These are phyloP conservation scores for Dolichallabes microphthalmus DNA, from an alignment of 2,113 vertebrate species.

Conservation along the genomic window DNA sequence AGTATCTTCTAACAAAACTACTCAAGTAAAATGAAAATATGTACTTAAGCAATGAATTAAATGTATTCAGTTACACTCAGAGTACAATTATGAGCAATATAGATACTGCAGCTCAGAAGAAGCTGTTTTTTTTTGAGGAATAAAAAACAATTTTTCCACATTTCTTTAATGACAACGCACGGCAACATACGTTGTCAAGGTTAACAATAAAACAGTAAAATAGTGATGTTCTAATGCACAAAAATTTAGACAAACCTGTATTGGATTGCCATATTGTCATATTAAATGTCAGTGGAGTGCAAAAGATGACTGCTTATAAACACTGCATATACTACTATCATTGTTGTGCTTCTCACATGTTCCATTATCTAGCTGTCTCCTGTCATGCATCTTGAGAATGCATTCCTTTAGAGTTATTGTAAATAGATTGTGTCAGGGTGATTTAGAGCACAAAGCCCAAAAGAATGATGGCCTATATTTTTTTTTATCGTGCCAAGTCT, in stretches of 20 bases:
- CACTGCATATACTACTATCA: not conserved
- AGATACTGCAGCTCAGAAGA: not conserved
- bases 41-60: no score
- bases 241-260: not conserved
- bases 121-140: not conserved
- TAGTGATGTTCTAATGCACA: not conserved
- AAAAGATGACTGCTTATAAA: not conserved
- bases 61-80: no score
- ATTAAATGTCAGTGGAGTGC: not conserved
- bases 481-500: not conserved
- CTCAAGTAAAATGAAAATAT: no score
- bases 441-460: conserved; percentile 31
- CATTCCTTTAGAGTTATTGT: not conserved
- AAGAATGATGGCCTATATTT: conserved; percentile 55
- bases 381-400: not conserved
- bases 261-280: not conserved
- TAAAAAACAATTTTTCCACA: not conserved
- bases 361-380: not conserved
- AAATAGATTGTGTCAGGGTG: not conserved
- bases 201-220: not conserved
- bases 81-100: not conserved
- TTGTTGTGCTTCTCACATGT: not conserved
- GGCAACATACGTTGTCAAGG: not conserved
- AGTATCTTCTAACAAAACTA: no score
- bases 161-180: not conserved